These are phyloP conservation scores for Panthera tigris DNA, from an alignment of 2,113 vertebrate genomes.

Conservation along the genomic window DNA sequence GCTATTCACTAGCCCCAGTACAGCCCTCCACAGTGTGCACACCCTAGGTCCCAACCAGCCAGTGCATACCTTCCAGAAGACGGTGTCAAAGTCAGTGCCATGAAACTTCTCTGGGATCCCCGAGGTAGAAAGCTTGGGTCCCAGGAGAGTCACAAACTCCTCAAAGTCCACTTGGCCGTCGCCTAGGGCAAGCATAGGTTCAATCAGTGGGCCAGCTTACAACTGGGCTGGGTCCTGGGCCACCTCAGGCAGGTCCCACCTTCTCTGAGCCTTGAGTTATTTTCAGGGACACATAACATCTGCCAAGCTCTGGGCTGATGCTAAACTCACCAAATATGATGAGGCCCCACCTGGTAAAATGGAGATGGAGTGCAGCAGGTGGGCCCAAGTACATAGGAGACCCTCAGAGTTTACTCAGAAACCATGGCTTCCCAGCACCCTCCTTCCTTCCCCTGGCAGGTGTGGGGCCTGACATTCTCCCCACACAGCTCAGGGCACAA, in stretches of 20 bases:
- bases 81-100: slow-evolving; percentile 96
- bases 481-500: neutral
- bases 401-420: neutral
- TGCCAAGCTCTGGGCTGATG: neutral
- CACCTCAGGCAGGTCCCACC: neutral
- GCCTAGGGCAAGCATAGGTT: slow-evolving; percentile 82
- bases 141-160: slow-evolving; percentile 97
- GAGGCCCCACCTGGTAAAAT: neutral
- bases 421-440: neutral
- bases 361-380: neutral
- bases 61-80: slow-evolving; percentile 96
- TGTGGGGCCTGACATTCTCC: neutral
- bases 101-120: slow-evolving; percentile 96
- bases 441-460: neutral
- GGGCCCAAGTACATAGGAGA: neutral
- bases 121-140: slow-evolving; percentile 95
- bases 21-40: neutral
- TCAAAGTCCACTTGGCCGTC: slow-evolving; percentile 99
- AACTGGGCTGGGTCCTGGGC: neutral
- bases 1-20: neutral
- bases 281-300: neutral
- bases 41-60: neutral
- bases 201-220: neutral
- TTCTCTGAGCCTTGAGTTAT: neutral
- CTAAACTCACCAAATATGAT: neutral